Conservation (phyloP, 2,113 vertebrate species). For the Proterorhinus semilunaris region DNA sequence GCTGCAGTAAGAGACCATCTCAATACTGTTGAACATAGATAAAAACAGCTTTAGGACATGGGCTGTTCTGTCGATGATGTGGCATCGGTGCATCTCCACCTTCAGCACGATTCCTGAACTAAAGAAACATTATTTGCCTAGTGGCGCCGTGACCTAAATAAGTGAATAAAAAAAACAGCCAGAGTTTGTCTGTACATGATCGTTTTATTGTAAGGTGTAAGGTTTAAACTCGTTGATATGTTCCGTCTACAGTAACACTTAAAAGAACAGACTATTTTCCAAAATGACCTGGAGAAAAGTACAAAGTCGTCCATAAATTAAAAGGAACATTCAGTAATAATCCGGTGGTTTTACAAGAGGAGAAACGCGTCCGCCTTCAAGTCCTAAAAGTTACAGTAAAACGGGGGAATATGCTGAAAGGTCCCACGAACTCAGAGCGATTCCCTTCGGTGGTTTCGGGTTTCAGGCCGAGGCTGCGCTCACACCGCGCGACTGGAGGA, state of each 20-base stretch:
- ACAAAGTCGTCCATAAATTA: conserved; percentile 56
- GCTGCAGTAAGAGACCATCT: too few relatives aligned
- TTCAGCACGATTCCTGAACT: too few relatives aligned
- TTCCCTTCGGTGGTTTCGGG: neutral
- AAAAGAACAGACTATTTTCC: conserved; percentile 24
- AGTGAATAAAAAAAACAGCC: conserved; percentile 35
- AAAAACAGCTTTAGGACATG: too few relatives aligned
- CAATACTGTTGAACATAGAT: too few relatives aligned
- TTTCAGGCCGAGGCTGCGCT: neutral
- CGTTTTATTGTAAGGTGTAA: conserved; percentile 38
- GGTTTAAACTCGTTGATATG: conserved; percentile 27
- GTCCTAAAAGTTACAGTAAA: too few relatives aligned
- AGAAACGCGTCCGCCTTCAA: neutral
- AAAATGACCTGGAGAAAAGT: conserved; percentile 28
- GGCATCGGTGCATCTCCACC: too few relatives aligned
- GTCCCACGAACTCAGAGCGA: too few relatives aligned
- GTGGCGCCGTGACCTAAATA: too few relatives aligned
- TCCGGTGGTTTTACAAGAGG: conserved; percentile 12
- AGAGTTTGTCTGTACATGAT: conserved; percentile 30
- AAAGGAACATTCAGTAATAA: conserved; percentile 28
- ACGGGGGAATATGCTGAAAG: too few relatives aligned
- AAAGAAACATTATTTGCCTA: too few relatives aligned
- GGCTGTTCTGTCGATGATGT: too few relatives aligned
- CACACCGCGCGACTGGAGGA: neutral
- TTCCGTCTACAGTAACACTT: conserved; percentile 41